Evolutionary conservation across 2,113 vertebrate species (phyloP), one percentile per base, ranked within the genome.

Genomic region (Lucifuga dentata): DNA sequence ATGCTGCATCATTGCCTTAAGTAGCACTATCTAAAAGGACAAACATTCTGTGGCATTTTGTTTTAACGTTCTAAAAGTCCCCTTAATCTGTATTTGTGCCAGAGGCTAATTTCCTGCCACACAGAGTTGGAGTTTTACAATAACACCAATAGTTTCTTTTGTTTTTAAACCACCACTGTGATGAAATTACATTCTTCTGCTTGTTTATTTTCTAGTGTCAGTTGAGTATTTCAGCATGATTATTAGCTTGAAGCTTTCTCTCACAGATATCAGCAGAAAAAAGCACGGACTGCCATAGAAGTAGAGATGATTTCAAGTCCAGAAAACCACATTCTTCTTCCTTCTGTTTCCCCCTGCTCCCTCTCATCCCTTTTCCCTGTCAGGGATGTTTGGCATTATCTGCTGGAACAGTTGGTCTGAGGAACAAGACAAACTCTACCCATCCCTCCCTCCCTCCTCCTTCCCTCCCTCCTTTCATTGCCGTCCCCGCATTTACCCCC

Each of bases 331-430:
- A 35, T 68, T 72, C 36, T 49, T 56, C 20, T 66, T 35, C 60
- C 45, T 66, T 43, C 50, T 50, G 36, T 68, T 64, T 59, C 50
- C 50, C 58, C 40, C 24, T 50, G 67, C 46, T 65, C 45, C 62
- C 40, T 73, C 66, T 73, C 53, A 71, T 83, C 43, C 45, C 48
- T 77, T 64, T 57, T 39, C 32, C 49, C 60, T 68, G 58, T 76
- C 79, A 78, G 68, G 41, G 43, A 57, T 49, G 52, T 55, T 70
- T 71, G 67, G 81, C 49, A 78, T 84, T 81, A 88, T 86, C 83
- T 83, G 8, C 58, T 49, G 69, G 50, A 81, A 80, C 74, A 82
- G 81, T 65, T 80, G 57, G 71, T 73, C 46, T 20, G 52, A 69
- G 66, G 39, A 78, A 66, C 48, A 39, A 62, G 45, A 51, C 43